Conservation (phyloP, 2,888 invertebrate species). For the Sturmia bella region DNA sequence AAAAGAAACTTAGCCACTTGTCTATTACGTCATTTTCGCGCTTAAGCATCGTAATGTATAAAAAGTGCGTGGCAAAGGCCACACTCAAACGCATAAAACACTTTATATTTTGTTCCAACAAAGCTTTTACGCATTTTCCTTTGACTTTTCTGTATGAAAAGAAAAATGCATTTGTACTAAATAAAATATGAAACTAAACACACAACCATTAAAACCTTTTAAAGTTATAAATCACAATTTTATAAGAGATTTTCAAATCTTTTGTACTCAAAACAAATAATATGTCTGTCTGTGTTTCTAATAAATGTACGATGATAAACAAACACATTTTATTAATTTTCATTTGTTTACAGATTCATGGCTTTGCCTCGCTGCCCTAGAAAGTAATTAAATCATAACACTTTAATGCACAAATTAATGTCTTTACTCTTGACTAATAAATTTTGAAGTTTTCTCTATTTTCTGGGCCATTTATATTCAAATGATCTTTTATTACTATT, state of each 20-base stretch:
- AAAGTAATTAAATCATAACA: constrained; percentile 49
- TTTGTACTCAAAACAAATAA: constrained; percentile 2
- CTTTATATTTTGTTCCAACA: neutral
- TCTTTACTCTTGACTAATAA: neutral
- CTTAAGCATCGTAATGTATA: no score
- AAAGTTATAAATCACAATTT: constrained; percentile 35
- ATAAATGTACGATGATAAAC: neutral
- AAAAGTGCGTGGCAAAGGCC: constrained; percentile 25
- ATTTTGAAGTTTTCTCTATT: constrained; percentile 8
- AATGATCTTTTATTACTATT: constrained; percentile 10
- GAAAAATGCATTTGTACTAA: no score
- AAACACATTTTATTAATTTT: neutral
- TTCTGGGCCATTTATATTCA: constrained; percentile 16
- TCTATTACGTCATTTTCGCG: no score
- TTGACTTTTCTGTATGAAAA: constrained; percentile 10
- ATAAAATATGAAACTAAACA: neutral
- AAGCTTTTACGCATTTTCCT: constrained; percentile 35
- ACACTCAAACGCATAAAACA: constrained; percentile 31
- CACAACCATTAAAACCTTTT: constrained; percentile 4
- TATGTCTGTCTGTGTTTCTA: neutral
- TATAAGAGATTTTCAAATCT: constrained; percentile 19
- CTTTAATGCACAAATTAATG: constrained; percentile 38
- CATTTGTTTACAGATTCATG: neutral
- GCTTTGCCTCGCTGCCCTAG: neutral
- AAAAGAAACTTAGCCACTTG: no score